Base-by-base conservation (phyloP, 2,113 vertebrate genomes). In the Microcebus griseorufus region DNA sequence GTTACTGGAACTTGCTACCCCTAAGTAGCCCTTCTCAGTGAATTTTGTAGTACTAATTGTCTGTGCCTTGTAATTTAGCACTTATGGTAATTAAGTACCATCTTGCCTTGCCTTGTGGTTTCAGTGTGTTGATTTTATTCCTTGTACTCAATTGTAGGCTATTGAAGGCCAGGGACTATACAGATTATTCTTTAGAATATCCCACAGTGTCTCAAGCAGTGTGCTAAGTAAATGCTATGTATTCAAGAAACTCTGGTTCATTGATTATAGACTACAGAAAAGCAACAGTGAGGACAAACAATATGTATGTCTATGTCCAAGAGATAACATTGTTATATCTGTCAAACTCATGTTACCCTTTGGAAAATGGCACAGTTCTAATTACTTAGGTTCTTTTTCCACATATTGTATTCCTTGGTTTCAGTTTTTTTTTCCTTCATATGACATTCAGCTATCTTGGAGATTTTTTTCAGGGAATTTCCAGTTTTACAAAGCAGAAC, bases 401-500 rank as follows among this genome's bases (percentile, higher is more conserved):
- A 91, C 16, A 7, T 62, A 25, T 5, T 51, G 42, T 69, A 11
- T 12, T 84, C 14, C 10, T 64, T 84, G 64, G 75, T 95, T 90
- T 95, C 83, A 69, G 64, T 93, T 96, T 92, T 84, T n/a, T 86
- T 95, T 95, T 87, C 88, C 32, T 79, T 85, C 70, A 37, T 55
- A 62, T 80, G 1, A n/a, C 51, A 51, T 51, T 93, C 34, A 48
- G 34, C 34, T n/a, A 92, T 53, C 81, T 60, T 73, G 89, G 96
- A 92, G 51, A 93, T 62, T 96, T 84, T 96, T 84, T 88, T 95
- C 89, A 32, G 92, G 97, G 97, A 97, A 95, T 97, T 98, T 98
- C 97, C 98, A 97, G 87, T 76, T 82, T 95, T 90, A 70, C 42
- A 29, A 92, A 93, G 62, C 90, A 86, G 70, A 95, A 39, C 69